Conservation (phyloP, 2,113 vertebrate genomes). For the Chrysemys picta region DNA sequence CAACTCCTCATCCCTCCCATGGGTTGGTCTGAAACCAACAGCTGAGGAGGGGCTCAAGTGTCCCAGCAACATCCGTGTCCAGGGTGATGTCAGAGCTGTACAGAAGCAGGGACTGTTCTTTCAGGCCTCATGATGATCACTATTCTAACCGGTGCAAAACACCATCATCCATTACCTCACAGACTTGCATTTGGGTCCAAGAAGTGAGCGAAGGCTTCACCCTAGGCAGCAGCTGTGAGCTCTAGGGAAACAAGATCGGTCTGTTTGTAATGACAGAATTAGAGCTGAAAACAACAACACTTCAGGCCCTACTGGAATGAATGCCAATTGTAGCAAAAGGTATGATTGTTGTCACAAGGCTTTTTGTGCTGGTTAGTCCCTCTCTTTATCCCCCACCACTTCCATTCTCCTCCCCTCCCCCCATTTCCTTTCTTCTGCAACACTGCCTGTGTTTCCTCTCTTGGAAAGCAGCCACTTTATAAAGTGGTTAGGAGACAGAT, state of each 20-base stretch:
- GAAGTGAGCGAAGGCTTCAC: conserved; percentile 4
- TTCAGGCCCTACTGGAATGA: not conserved
- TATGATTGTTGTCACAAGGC: not conserved
- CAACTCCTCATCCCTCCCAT: not conserved
- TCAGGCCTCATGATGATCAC: not conserved
- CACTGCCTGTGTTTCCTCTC: not conserved
- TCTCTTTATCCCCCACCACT: not conserved
- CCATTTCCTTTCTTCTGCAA: not conserved
- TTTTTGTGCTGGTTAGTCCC: not conserved
- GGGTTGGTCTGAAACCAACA: not conserved
- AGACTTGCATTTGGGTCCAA: not conserved
- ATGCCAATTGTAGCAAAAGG: not conserved
- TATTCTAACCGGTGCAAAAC: not conserved
- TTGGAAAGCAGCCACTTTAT: not conserved
- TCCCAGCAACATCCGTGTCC: not conserved
- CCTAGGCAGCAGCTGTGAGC: not conserved
- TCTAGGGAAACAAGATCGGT: conserved; percentile 26
- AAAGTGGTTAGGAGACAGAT: not conserved
- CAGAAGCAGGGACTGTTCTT: not conserved
- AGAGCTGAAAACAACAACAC: not conserved
- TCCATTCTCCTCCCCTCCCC: not conserved
- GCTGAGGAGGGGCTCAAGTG: not conserved
- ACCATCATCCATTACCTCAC: not conserved
- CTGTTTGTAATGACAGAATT: conserved; percentile 4
- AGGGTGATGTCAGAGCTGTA: not conserved